Evolutionary conservation across 2,888 invertebrate species (phyloP), one percentile per base, ranked within the genome.

Genomic region (Pristionchus arcanus): DNA sequence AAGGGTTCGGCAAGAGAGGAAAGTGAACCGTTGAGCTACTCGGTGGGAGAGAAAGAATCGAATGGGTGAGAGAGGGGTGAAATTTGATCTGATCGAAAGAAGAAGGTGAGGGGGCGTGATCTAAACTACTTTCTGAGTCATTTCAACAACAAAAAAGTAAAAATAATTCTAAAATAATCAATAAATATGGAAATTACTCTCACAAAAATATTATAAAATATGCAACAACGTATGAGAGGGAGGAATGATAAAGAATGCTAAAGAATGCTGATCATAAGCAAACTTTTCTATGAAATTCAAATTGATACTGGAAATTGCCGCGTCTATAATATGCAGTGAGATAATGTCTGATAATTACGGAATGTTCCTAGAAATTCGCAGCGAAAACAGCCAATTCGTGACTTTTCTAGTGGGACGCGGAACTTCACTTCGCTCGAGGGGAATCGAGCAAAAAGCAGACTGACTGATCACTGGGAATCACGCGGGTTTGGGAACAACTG

Each of bases 391-490:
- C 13, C 28, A n/a, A 28, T n/a, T 66, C 66, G 66, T 66, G 66
- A 66, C 66, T 66, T 66, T 66, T n/a, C 13, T 13, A 21, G 1
- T 21, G 13, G 66, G 25, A 66, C n/a, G 66, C n/a, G 66, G 66
- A 66, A 66, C 66, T 66, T 66, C n/a, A 19, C 55, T 21, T 19
- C 13, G 4, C 66, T 21, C 63, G 66, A 25, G 66, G 9, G 13
- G n/a, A 66, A n/a, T 28, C n/a, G 66, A 66, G 66, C 66, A n/a
- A 66, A 66, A 66, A 28, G 28, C 66, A n/a, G 66, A 66, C 66
- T 66, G n/a, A 66, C 66, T 66, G n/a, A 66, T 66, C 66, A 28
- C 66, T 66, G 66, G 66, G 9, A 66, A 66, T 66, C 66, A 66
- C 66, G 66, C 66, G 66, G 66, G 28, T 13, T n/a, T 13, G 28